These are phyloP conservation scores for Saccostrea glomerata DNA, from an alignment of 1,140 invertebrate species.

Conservation along the genomic window DNA sequence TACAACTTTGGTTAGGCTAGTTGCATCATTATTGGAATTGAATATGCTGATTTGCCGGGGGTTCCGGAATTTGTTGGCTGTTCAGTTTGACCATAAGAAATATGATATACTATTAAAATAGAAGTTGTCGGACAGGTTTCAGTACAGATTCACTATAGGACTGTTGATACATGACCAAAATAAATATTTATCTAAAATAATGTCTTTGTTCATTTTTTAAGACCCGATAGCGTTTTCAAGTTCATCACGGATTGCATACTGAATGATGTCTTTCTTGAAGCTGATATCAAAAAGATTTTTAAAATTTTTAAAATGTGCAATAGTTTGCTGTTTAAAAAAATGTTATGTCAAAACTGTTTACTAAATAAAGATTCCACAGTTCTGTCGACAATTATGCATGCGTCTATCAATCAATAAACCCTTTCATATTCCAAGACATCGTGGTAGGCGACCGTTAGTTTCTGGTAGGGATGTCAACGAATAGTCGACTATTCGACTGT, in stretches of 20 bases:
- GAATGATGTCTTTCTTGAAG: too few species aligned
- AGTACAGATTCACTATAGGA: background rate
- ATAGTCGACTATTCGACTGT: too few species aligned
- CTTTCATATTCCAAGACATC: too few species aligned
- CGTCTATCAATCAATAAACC: too few species aligned
- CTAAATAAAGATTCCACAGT: too few species aligned
- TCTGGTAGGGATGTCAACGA: too few species aligned
- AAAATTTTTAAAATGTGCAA: too few species aligned
- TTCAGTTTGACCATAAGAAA: background rate
- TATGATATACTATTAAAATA: background rate
- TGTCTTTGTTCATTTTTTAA: background rate
- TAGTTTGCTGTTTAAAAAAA: too few species aligned
- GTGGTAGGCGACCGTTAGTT: too few species aligned
- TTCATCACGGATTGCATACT: background rate
- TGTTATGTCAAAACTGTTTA: too few species aligned
- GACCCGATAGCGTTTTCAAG: background rate
- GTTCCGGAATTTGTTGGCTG: background rate
- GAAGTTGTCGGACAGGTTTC: background rate
- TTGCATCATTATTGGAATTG: conserved; percentile 36
- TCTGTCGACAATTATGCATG: too few species aligned
- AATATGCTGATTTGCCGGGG: conserved; percentile 7
- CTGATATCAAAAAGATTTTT: too few species aligned
- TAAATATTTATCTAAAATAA: conserved; percentile 10
- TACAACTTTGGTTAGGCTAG: conserved; percentile 12
- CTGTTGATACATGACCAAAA: background rate